Evolutionary conservation across 2,797 vertebrate genomes (phyloP), one percentile per base, ranked within the genome.

Genomic region (Sus cebifrons): DNA sequence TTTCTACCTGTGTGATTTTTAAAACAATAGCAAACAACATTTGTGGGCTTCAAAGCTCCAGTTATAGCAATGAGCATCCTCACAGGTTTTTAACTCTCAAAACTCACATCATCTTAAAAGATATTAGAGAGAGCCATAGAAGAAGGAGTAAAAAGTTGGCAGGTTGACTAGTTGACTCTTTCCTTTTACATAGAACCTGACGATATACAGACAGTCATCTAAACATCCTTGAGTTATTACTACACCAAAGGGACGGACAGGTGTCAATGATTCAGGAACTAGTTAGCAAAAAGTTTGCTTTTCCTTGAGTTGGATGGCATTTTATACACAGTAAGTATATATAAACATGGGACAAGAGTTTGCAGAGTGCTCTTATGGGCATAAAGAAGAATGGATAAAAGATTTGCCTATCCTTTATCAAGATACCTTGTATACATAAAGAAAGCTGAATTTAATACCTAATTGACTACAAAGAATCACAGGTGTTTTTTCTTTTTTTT

Each of bases 381-480:
- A 81, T 60, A 56, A 67, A 84, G 40, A 89, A 70, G 82, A 49
- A 44, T 1, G 16, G 36, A 73, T 56, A 77, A 94, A 83, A 87
- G 68, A 65, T 58, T 27, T 79, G 23, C 64, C 25, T 74, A 20
- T 54, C 40, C 10, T 74, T 91, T 81, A 89, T 79, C 86, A 27
- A 25, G 62, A 78, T 62, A 67, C n/a, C n/a, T 40, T 65, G 11
- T 54, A 36, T 75, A 89, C 94, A 65, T 20, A 83, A 91, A 44
- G 65, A 77, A 92, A 85, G 77, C n/a, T 32, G 79, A 81, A 56
- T 67, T 70, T 52, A 95, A 93, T 83, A 79, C 40, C 49, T 62
- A 36, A 25, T 60, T 65, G 25, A 56, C 56, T 29, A 17, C 29
- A 91, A 81, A 92, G 67, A 87, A 29, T 64, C 49, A 67, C n/a